Percentiles rank a stretch among this genome's conserved stretches.
These are phyloP conservation scores for Hirtodrosophila cameraria DNA, from an alignment of 2,888 invertebrate genomes.

Conservation along the genomic window DNA sequence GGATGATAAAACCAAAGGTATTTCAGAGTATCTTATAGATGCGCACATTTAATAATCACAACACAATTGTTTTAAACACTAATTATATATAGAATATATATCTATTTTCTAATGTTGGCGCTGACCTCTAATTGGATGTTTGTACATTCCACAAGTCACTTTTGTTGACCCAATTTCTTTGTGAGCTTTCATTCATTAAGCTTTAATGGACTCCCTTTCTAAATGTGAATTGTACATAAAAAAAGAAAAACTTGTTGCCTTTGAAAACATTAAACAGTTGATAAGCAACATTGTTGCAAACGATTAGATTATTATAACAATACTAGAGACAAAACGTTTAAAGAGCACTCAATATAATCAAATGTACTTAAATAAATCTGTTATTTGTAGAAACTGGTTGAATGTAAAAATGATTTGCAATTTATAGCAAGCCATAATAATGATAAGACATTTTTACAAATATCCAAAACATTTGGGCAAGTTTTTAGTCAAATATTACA, in stretches of 20 bases:
- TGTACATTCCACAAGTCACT: conserved; percentile 17
- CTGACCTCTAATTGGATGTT: conserved; percentile 31
- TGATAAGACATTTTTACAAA: too few species aligned
- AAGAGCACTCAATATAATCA: not conserved
- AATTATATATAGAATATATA: not conserved
- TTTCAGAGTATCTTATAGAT: not conserved
- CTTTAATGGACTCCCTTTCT: not conserved
- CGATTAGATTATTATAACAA: not conserved
- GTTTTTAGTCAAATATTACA: too few species aligned
- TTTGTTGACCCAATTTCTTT: conserved; percentile 14
- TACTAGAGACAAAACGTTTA: not conserved
- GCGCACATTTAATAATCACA: not conserved
- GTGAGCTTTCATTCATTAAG: too few species aligned
- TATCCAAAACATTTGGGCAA: too few species aligned
- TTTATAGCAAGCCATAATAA: too few species aligned
- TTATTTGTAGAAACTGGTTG: too few species aligned
- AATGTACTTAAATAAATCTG: too few species aligned
- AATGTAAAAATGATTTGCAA: too few species aligned
- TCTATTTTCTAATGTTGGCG: not conserved
- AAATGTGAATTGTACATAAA: too few species aligned
- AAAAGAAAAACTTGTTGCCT: too few species aligned
- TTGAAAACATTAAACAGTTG: not conserved
- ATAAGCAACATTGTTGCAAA: not conserved
- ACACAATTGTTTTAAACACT: not conserved
- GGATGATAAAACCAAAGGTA: not conserved